Percentiles rank a stretch among this genome's conserved stretches.
Evolutionary conservation across 2,113 vertebrate genomes (phyloP).

Genomic region (Chloropsis cyanopogon): DNA sequence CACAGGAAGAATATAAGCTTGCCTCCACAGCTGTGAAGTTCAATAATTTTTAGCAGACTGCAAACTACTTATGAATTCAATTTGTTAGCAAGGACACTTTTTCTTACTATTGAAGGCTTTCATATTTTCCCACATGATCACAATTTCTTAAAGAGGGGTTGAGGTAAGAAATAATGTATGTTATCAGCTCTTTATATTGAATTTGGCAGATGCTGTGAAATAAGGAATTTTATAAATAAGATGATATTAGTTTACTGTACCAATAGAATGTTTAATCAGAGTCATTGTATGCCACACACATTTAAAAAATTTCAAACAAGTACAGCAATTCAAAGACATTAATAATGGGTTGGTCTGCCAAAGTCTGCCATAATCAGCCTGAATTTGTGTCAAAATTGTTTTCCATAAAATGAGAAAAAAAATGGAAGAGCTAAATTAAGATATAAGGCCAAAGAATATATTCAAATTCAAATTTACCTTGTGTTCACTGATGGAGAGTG

Average conservation of each 20-base stretch:
- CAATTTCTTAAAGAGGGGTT: background rate
- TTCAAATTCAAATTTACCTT: slow-evolving; percentile 18
- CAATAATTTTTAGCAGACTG: background rate
- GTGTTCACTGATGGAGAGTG: background rate
- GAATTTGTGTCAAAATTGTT: background rate
- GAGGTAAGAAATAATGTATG: slow-evolving; percentile 16
- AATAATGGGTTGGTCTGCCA: background rate
- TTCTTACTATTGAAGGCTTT: background rate
- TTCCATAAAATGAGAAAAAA: background rate
- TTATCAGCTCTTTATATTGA: slow-evolving; percentile 10
- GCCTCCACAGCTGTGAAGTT: slow-evolving; percentile 40
- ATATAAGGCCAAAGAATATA: background rate
- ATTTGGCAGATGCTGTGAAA: slow-evolving; percentile 21
- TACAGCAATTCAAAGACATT: background rate
- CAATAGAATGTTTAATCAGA: slow-evolving; percentile 3
- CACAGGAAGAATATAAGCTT: background rate
- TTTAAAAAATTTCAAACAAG: slow-evolving; percentile 5
- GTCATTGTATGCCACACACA: background rate
- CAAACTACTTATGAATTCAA: background rate
- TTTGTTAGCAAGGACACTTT: background rate
- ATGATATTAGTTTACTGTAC: background rate
- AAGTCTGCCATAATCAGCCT: background rate
- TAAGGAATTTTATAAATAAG: slow-evolving; percentile 18
- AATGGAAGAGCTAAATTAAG: background rate
- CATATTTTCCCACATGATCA: background rate